Evolutionary conservation across 35 echinoderm and acorn worm genomes (phyloP).

Genomic region (Ophiothrix spiculata): DNA sequence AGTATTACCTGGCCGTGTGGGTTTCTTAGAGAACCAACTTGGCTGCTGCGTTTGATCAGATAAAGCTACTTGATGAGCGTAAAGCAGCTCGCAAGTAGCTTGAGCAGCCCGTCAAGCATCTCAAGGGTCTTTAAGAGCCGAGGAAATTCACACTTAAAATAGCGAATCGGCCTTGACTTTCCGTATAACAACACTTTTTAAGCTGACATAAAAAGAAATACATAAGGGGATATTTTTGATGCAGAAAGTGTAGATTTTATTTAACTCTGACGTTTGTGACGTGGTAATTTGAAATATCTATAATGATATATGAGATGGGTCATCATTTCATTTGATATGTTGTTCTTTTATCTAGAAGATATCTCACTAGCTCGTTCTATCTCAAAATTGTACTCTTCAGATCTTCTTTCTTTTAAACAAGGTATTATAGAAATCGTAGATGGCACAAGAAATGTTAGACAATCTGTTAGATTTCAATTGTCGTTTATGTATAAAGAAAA

Average conservation of each 20-base stretch:
- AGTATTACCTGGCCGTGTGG: neutral
- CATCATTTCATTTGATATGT: constrained; percentile 8
- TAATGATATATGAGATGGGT: neutral
- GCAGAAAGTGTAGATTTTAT: neutral
- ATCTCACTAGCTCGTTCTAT: neutral
- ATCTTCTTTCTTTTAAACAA: neutral
- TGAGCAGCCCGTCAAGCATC: neutral
- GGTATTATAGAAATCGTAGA: neutral
- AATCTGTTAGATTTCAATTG: too few relatives aligned
- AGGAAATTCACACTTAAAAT: neutral
- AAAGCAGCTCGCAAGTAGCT: neutral
- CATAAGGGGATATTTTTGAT: neutral
- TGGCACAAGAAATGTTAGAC: too few relatives aligned
- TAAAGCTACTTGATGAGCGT: neutral
- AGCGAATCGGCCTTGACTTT: neutral
- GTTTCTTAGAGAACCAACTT: neutral
- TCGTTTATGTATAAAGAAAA: too few relatives aligned
- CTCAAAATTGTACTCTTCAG: neutral
- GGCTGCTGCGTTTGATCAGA: neutral
- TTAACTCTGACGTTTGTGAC: neutral
- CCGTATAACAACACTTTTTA: constrained; percentile 10
- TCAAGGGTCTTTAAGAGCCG: neutral
- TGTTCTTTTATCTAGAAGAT: neutral
- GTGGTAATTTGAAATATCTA: neutral
- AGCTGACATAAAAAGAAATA: neutral